Conservation (phyloP, 2,113 vertebrate species). For the Amazona guildingii region DNA sequence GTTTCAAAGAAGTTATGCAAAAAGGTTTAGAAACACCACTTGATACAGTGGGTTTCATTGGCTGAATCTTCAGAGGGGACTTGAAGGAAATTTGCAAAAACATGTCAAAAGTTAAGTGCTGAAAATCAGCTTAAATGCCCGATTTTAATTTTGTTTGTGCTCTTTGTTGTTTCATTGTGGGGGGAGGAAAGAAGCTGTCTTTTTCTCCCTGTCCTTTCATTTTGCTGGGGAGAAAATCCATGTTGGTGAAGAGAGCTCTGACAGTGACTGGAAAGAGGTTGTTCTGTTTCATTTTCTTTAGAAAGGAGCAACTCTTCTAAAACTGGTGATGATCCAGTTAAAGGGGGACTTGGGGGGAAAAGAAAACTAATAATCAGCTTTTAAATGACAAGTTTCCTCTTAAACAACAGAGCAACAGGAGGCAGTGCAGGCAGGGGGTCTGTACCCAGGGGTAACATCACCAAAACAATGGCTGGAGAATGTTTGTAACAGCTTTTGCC, state of each 20-base stretch:
- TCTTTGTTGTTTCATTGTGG: slow-evolving; percentile 59
- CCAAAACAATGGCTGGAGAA: slow-evolving; percentile 46
- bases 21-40: slow-evolving; percentile 18
- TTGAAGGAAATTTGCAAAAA: slow-evolving; percentile 55
- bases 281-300: slow-evolving; percentile 70
- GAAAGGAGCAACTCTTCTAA: slow-evolving; percentile 58
- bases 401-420: slow-evolving; percentile 71
- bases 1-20: neutral
- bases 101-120: slow-evolving; percentile 62
- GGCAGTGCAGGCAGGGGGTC: slow-evolving; percentile 17
- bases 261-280: slow-evolving; percentile 34
- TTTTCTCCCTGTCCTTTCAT: slow-evolving; percentile 18
- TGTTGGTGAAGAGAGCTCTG: slow-evolving; percentile 44
- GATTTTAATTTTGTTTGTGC: slow-evolving; percentile 65
- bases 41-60: slow-evolving; percentile 11
- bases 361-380: slow-evolving; percentile 70
- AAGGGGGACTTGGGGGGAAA: slow-evolving; percentile 31
- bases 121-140: slow-evolving; percentile 69
- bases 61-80: slow-evolving; percentile 8
- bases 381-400: slow-evolving; percentile 55
- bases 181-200: slow-evolving; percentile 39
- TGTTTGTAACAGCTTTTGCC: slow-evolving; percentile 19
- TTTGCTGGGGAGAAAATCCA: slow-evolving; percentile 33
- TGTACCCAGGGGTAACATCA: slow-evolving; percentile 41
- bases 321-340: slow-evolving; percentile 66